Base-by-base conservation (phyloP, 2,888 invertebrate genomes). In the Andricus quercusramuli region DNA sequence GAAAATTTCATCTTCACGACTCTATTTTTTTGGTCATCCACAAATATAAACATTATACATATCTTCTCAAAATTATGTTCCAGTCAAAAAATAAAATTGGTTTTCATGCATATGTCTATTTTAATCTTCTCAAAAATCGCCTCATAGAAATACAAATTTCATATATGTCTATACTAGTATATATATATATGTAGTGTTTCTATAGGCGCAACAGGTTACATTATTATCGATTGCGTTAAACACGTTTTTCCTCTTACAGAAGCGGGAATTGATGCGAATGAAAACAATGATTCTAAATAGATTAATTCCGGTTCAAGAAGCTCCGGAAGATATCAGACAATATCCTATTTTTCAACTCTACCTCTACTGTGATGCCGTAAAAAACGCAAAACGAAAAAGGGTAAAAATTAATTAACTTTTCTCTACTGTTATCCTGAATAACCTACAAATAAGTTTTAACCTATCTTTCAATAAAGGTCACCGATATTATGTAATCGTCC, bases 221-320 rank as follows among this genome's bases (percentile, higher is more conserved):
- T 56, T n/a, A n/a, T 56, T 2, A 8, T 56, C 8, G n/a, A n/a
- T n/a, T 56, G 8, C n/a, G 3, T 11, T 1, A 56, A 56, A n/a
- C 56, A n/a, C n/a, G 9, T 56, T n/a, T 56, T 56, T n/a, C 15
- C 67, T 66, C 64, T 83, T 85, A 6, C 91, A 95, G 95, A 93
- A 94, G 87, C 94, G 95, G 87, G 96, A 96, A 92, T 94, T 95
- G 93, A 95, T 95, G 90, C 93, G 96, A 79, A 94, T 96, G 83
- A 96, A 96, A 90, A 94, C 94, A 84, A 93, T 96, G 84, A 95
- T 96, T 80, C 93, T 96, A 41, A 94, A 94, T 70, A 96, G 96
- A 47, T 94, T 95, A 89, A 95, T 96, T 68, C 95, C 96, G 0
- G 91, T 96, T 59, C 94, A 94, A 84, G 94, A 96, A 85, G 96